Evolutionary conservation across 2,113 vertebrate genomes (phyloP), one percentile per base, ranked within the genome.

Genomic region (Nesogale talazaci): DNA sequence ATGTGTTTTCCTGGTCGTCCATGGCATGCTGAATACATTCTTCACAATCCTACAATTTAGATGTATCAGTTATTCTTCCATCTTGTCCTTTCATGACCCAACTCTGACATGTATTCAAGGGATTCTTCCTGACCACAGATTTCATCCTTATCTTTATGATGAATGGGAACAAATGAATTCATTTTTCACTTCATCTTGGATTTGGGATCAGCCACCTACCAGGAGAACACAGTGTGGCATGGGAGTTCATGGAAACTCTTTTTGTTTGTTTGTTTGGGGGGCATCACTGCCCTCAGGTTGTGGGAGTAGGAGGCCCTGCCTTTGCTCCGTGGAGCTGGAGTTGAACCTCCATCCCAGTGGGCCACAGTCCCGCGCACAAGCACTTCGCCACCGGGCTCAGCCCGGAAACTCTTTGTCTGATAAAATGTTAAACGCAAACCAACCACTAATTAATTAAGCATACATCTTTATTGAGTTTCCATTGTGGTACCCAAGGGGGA

Each of bases 341-440:
- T n/a, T n/a, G n/a, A n/a, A n/a, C n/a, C n/a, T n/a, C n/a, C n/a
- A n/a, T n/a, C n/a, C n/a, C n/a, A n/a, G n/a, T n/a, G n/a, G n/a
- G n/a, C n/a, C n/a, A n/a, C n/a, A n/a, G n/a, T n/a, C n/a, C n/a
- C n/a, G n/a, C n/a, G n/a, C n/a, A n/a, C n/a, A n/a, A n/a, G n/a
- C n/a, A n/a, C n/a, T n/a, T n/a, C n/a, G n/a, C n/a, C n/a, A n/a
- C n/a, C n/a, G n/a, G n/a, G n/a, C n/a, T n/a, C n/a, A n/a, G n/a
- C n/a, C n/a, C n/a, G n/a, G n/a, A n/a, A n/a, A n/a, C n/a, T n/a
- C 31, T 88, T 92, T 95, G 87, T 79, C n/a, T 92, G 76, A 31
- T n/a, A 92, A 86, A 93, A 80, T 79, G 93, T 90, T 29, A 85
- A 83, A 6, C 86, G 6, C 80, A 83, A 90, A 59, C 42, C 42